Evolutionary conservation across 2,888 invertebrate genomes (phyloP), one percentile per base, ranked within the genome.

Genomic region (Lasioglossum figueresi): DNA sequence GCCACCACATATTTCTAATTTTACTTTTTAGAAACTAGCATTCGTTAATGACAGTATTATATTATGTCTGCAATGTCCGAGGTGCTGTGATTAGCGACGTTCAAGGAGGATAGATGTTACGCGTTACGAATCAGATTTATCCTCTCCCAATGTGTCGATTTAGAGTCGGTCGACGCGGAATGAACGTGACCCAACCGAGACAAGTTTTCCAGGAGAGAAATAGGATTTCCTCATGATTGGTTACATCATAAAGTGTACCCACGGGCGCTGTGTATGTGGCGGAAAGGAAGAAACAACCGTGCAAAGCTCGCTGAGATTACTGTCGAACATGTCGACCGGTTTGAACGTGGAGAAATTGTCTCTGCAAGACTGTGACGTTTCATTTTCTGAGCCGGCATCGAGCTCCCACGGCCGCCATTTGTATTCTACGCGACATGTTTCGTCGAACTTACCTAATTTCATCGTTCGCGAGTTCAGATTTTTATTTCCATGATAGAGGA

Each of bases 241-340:
- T 88, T 83, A 78, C 85, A 83, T 83, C 82, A 59, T 74, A 70
- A 79, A 78, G 79, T 31, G 75, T 48, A 84, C 79, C 72, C 70
- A 77, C 76, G 63, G 72, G 70, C 34, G n/a, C 19, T 27, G 37
- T 74, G 70, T 63, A 48, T 12, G 27, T 10, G 43, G 37, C 40
- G 71, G 59, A 34, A 40, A 16, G 72, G 73, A n/a, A 43, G 77
- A 48, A 82, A 82, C 82, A 66, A 75, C 80, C 76, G 83, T 52
- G 88, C 63, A 79, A 82, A 84, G 83, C 90, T 83, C 72, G 82
- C 88, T 72, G 84, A 89, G 89, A 89, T 89, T 89, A 90, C 88
- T 89, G 90, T 89, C 89, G 90, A 90, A 89, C 90, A 87, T 83
- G 89, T 89, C 89, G 84, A 82, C 82, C 85, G 83, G 85, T 85